A percentile compares a stretch with the other conserved stretches of the same genome.
phyloP scores from a whole-genome alignment of 2,113 vertebrate genomes.

The Halichoerus grypus region DNA sequence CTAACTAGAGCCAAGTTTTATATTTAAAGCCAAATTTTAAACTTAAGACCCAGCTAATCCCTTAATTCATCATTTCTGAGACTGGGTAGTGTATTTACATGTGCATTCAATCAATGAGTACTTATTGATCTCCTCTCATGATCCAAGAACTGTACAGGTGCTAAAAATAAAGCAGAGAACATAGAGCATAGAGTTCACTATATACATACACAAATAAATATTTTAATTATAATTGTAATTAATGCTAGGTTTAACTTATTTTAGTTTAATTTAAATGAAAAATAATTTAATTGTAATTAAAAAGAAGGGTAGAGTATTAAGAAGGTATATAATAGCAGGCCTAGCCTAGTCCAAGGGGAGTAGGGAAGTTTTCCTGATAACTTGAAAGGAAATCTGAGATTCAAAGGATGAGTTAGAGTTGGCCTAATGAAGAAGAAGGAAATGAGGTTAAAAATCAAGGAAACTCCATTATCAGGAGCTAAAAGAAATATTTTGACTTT shows the following conservation, averaged over 20 bases:
- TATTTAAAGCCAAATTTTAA: slow-evolving; percentile 48
- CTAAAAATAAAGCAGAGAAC: background rate
- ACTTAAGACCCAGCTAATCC: background rate
- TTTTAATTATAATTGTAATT: background rate
- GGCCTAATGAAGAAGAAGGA: background rate
- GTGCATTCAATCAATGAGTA: background rate
- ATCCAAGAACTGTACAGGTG: background rate
- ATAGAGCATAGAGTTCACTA: background rate
- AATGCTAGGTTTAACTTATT: background rate
- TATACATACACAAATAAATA: background rate
- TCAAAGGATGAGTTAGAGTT: background rate
- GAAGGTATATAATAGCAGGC: background rate
- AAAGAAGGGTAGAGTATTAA: background rate
- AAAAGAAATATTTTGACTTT: background rate
- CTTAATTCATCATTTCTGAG: slow-evolving; percentile 6
- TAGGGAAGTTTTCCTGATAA: background rate
- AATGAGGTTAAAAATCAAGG: slow-evolving; percentile 16
- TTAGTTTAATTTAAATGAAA: background rate
- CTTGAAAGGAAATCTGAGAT: background rate
- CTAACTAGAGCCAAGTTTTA: background rate
- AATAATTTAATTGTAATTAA: background rate
- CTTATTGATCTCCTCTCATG: background rate
- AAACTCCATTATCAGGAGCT: background rate
- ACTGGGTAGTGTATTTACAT: background rate
- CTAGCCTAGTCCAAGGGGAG: background rate